Evolutionary conservation across 2,113 vertebrate genomes (phyloP), one percentile per base, ranked within the genome.

Genomic region (Haemorhous mexicanus): DNA sequence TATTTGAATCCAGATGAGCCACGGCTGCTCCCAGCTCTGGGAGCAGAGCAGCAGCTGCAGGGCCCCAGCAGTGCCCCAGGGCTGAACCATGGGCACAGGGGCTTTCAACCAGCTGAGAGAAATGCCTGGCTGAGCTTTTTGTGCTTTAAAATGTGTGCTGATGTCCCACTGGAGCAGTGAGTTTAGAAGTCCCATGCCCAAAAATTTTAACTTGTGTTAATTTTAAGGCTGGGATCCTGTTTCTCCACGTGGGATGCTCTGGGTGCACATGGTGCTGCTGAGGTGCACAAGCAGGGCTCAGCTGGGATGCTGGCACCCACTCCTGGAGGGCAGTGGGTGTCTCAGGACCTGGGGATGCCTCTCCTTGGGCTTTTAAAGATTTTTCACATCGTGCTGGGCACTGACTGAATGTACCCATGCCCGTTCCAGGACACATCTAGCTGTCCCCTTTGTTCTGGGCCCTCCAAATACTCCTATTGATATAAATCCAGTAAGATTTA

Each of bases 361-460:
- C 47, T 67, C 20, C 37, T 43, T 62, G 23, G 18, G 6, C n/a
- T 35, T 28, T 39, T 41, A 70, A 44, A 33, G 63, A 20, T 8
- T 33, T 63, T 55, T 35, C 30, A n/a, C 0, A 0, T 70, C 0
- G 0, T 63, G n/a, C 74, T 53, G 66, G 26, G 41, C 69, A 26
- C 73, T 5, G 68, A 46, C 28, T 20, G 73, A 58, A 33, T 0
- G 0, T 6, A 14, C 37, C 32, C 19, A 7, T 35, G 35, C 32
- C 35, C 0, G 0, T 47, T 61, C 21, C 73, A 62, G 72, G 33
- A 52, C 70, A 49, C 23, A 26, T 32, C 21, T 13, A 24, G 16
- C 50, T 23, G 33, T 37, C 10, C 27, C 59, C 26, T 82, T 61
- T 49, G 24, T 27, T 56, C 80, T 32, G 33, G 8, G 28, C 19